phyloP scores from a whole-genome alignment of 2,888 invertebrate genomes.

The Myopa testacea region DNA sequence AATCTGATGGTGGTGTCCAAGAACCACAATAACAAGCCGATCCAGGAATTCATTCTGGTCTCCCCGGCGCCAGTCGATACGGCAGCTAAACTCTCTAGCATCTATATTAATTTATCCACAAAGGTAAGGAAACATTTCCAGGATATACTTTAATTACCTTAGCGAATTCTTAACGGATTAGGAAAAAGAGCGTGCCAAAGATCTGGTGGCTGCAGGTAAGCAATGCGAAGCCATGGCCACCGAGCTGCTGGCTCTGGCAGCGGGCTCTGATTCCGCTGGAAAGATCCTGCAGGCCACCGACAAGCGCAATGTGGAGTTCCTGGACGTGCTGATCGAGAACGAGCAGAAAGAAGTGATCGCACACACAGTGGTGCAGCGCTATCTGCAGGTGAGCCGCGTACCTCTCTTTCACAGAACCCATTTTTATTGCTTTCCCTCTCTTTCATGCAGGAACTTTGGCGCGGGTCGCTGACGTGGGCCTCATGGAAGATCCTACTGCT shows the following conservation, averaged over 20 bases:
- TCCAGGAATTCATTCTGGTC: constrained; percentile 97
- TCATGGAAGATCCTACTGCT: constrained; percentile 94
- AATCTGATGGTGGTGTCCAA: constrained; percentile 98
- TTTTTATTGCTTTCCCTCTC: background rate
- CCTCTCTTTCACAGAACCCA: background rate
- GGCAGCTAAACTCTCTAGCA: constrained; percentile 96
- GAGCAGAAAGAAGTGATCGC: constrained; percentile 98
- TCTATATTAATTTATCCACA: constrained; percentile 86
- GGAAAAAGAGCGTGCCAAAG: constrained; percentile 98
- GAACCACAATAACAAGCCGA: constrained; percentile 93
- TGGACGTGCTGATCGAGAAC: constrained; percentile 97
- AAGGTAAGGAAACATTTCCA: constrained; percentile 72
- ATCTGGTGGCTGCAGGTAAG: constrained; percentile 93
- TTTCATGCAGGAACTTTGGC: constrained; percentile 91
- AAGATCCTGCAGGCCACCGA: constrained; percentile 95
- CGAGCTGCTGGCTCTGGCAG: constrained; percentile 91
- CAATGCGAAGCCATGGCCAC: constrained; percentile 99
- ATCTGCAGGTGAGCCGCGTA: constrained; percentile 81
- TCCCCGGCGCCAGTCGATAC: constrained; percentile 99
- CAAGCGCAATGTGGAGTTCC: constrained; percentile 91
- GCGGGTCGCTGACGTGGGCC: constrained; percentile 96
- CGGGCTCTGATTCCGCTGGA: constrained; percentile 94
- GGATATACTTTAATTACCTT: background rate
- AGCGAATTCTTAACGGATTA: constrained; percentile 54
- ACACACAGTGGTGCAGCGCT: constrained; percentile 96